A percentile compares a stretch with the other conserved stretches of the same genome.
Conservation (phyloP, 2,113 vertebrate genomes). For the Centrocercus urophasianus region DNA sequence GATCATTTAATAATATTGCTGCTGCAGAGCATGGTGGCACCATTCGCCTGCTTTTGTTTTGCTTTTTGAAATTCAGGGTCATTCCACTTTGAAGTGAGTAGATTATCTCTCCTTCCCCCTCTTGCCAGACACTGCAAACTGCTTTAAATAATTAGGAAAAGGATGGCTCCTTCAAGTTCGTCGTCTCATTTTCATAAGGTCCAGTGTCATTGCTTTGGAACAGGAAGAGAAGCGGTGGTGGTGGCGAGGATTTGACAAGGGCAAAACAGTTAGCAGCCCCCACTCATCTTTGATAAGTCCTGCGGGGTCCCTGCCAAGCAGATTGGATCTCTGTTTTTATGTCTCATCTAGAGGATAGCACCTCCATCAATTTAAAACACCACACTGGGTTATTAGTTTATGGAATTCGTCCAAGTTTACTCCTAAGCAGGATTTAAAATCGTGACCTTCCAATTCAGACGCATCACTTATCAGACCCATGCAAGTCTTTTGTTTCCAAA, state of each 20-base stretch:
- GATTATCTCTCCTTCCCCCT: slow-evolving; percentile 45
- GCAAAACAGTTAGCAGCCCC: slow-evolving; percentile 68
- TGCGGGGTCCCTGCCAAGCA: slow-evolving; percentile 74
- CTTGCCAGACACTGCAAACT: slow-evolving; percentile 46
- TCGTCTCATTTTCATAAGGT: slow-evolving; percentile 67
- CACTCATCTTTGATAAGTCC: slow-evolving; percentile 73
- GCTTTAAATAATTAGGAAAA: slow-evolving; percentile 71
- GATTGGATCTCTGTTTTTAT: slow-evolving; percentile 72
- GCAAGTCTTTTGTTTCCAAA: slow-evolving; percentile 30
- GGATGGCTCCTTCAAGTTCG: slow-evolving; percentile 51
- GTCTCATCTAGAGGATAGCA: slow-evolving; percentile 68
- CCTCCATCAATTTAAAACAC: slow-evolving; percentile 71
- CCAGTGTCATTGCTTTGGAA: slow-evolving; percentile 55
- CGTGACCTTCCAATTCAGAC: slow-evolving; percentile 35
- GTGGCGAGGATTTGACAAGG: slow-evolving; percentile 73
- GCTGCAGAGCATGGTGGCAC: slow-evolving; percentile 66
- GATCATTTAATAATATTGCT: slow-evolving; percentile 76
- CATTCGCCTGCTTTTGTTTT: slow-evolving; percentile 67
- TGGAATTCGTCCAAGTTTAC: slow-evolving; percentile 67
- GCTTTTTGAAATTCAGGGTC: slow-evolving; percentile 71
- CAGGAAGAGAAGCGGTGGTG: not conserved
- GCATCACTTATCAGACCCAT: slow-evolving; percentile 2
- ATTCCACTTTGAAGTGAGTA: slow-evolving; percentile 61
- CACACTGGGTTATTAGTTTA: slow-evolving; percentile 63
- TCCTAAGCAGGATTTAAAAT: slow-evolving; percentile 67